Percentiles rank a stretch among this genome's conserved stretches.
phyloP scores from a whole-genome alignment of 2,888 invertebrate genomes.

The Rosalia funebris region DNA sequence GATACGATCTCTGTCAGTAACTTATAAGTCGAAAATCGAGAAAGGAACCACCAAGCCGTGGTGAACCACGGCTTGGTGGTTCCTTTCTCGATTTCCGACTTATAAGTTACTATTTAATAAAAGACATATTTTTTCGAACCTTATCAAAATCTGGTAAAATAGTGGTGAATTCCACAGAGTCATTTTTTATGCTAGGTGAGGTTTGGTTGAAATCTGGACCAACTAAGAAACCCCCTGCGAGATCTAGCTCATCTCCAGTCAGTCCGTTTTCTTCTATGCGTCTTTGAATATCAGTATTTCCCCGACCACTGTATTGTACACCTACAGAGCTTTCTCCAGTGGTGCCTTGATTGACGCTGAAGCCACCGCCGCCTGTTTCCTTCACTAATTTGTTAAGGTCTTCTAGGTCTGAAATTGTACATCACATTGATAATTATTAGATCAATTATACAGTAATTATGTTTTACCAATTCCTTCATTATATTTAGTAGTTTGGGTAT shows the following conservation, averaged over 20 bases:
- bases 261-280: background rate
- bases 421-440: too few species aligned
- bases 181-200: background rate
- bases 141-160: constrained; percentile 30
- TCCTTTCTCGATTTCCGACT: too few species aligned
- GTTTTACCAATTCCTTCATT: too few species aligned
- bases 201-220: constrained; percentile 32
- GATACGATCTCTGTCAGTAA: too few species aligned
- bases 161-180: constrained; percentile 28
- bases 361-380: constrained; percentile 18
- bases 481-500: too few species aligned
- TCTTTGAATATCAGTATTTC: background rate
- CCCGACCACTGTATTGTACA: background rate
- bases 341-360: constrained; percentile 24
- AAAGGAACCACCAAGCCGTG: background rate
- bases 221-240: constrained; percentile 27
- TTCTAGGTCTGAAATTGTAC: constrained; percentile 14
- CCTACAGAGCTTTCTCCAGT: background rate
- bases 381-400: constrained; percentile 12
- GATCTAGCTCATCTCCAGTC: constrained; percentile 6
- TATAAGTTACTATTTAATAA: too few species aligned
- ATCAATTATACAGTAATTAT: too few species aligned
- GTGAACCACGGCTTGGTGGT: background rate
- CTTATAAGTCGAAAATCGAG: too few species aligned
- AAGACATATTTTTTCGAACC: background rate